Evolutionary conservation across 2,888 invertebrate genomes (phyloP).

Genomic region (Unio delphinus): DNA sequence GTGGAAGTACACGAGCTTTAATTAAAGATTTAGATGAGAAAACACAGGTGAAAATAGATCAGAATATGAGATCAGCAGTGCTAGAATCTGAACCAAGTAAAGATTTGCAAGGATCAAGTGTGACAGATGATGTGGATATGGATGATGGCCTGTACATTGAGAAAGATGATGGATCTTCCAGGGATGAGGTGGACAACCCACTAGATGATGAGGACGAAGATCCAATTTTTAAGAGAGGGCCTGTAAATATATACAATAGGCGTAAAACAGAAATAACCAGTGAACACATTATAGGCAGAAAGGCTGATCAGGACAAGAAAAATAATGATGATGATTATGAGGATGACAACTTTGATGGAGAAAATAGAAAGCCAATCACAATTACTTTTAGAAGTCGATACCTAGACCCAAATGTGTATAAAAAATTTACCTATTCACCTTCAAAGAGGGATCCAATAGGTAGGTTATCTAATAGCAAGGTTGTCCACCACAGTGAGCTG

Average conservation of each 20-base stretch:
- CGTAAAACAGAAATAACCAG: not conserved
- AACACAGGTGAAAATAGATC: slow-evolving; percentile 15
- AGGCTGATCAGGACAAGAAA: slow-evolving; percentile 6
- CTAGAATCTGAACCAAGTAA: slow-evolving; percentile 15
- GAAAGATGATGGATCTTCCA: slow-evolving; percentile 31
- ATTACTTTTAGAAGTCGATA: slow-evolving; percentile 44
- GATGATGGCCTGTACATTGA: slow-evolving; percentile 33
- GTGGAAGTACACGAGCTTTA: slow-evolving; percentile 24
- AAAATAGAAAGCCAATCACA: slow-evolving; percentile 28
- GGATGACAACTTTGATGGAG: slow-evolving; percentile 15
- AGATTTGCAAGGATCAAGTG: slow-evolving; percentile 7
- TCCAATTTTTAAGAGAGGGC: slow-evolving; percentile 20
- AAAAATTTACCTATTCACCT: slow-evolving; percentile 41
- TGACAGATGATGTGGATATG: slow-evolving; percentile 13
- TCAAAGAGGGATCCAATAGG: slow-evolving; percentile 45
- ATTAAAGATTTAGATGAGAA: slow-evolving; percentile 12
- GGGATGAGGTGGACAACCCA: slow-evolving; percentile 11
- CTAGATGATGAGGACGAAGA: slow-evolving; percentile 18
- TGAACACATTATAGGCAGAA: slow-evolving; percentile 2
- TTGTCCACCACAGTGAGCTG: slow-evolving; percentile 49
- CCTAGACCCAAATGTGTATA: slow-evolving; percentile 47
- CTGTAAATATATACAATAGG: not conserved
- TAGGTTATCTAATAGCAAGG: slow-evolving; percentile 48
- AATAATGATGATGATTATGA: slow-evolving; percentile 16
- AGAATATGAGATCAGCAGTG: slow-evolving; percentile 1